Conservation (phyloP, 2,888 invertebrate species). For the Antitype chi region DNA sequence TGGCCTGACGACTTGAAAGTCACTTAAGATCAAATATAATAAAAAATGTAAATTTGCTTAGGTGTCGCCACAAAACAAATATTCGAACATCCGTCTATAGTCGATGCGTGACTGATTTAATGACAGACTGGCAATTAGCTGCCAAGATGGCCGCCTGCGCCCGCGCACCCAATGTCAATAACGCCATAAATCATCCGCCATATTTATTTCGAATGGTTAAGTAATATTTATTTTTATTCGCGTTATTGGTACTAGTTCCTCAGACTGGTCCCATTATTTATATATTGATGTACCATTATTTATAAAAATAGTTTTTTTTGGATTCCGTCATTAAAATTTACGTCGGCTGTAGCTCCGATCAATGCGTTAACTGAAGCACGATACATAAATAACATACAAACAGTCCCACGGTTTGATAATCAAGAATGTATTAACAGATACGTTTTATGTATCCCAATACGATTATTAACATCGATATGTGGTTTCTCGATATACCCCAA, state of each 20-base stretch:
- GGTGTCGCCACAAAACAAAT: constrained; percentile 69
- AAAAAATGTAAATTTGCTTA: constrained; percentile 66
- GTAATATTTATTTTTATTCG: constrained; percentile 79
- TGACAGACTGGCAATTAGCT: constrained; percentile 86
- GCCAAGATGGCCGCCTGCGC: constrained; percentile 86
- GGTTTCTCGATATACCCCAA: constrained; percentile 61
- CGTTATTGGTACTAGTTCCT: constrained; percentile 69
- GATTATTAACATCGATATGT: constrained; percentile 62
- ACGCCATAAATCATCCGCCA: constrained; percentile 87
- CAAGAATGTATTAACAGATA: constrained; percentile 62
- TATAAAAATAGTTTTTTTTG: constrained; percentile 57
- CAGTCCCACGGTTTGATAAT: constrained; percentile 65
- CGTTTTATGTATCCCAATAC: constrained; percentile 63
- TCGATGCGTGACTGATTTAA: constrained; percentile 85
- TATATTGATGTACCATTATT: constrained; percentile 55
- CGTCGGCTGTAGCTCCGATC: constrained; percentile 51
- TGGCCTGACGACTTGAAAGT: constrained; percentile 57
- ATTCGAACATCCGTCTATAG: constrained; percentile 71
- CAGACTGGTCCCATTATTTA: constrained; percentile 67
- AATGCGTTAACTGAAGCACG: constrained; percentile 57
- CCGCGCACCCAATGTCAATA: constrained; percentile 86
- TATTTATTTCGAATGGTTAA: constrained; percentile 84
- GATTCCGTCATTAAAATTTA: constrained; percentile 61
- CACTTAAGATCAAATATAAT: constrained; percentile 48
- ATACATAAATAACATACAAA: constrained; percentile 64